A percentile compares a stretch with the other conserved stretches of the same genome.
These are phyloP conservation scores for Oegoconia quadripuncta DNA, from an alignment of 2,888 invertebrate species.

Conservation along the genomic window DNA sequence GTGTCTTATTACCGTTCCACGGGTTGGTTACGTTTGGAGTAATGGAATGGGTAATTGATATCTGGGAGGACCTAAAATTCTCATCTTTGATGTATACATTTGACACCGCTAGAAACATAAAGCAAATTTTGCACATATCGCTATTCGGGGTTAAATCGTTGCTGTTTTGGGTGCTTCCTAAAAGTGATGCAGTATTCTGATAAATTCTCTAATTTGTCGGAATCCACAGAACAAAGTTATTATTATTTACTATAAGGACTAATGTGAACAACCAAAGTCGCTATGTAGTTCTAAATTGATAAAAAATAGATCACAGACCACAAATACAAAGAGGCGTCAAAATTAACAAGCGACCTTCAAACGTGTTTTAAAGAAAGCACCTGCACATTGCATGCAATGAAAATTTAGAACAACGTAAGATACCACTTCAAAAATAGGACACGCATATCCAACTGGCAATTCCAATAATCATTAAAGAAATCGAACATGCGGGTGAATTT, in stretches of 20 bases:
- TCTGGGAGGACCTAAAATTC: not conserved
- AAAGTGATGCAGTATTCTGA: no score
- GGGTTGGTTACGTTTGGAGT: slow-evolving; percentile 36
- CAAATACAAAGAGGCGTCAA: no score
- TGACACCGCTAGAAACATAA: not conserved
- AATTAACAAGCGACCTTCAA: no score
- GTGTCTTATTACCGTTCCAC: slow-evolving; percentile 30
- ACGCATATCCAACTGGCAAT: slow-evolving; percentile 52
- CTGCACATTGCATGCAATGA: slow-evolving; percentile 4
- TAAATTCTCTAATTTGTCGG: no score
- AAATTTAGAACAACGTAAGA: slow-evolving; percentile 34
- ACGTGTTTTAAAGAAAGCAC: slow-evolving; percentile 4
- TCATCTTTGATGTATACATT: not conserved
- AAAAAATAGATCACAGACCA: no score
- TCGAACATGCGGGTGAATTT: slow-evolving; percentile 48
- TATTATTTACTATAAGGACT: no score
- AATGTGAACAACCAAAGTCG: no score
- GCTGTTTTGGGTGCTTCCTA: no score
- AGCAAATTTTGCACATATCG: not conserved
- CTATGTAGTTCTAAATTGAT: no score
- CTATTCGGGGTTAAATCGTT: no score
- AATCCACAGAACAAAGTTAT: no score
- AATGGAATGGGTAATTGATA: slow-evolving; percentile 20
- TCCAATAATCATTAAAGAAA: slow-evolving; percentile 72
- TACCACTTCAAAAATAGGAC: slow-evolving; percentile 61